Conservation (phyloP, 2,797 vertebrate species). For the Clarias laeviceps region DNA sequence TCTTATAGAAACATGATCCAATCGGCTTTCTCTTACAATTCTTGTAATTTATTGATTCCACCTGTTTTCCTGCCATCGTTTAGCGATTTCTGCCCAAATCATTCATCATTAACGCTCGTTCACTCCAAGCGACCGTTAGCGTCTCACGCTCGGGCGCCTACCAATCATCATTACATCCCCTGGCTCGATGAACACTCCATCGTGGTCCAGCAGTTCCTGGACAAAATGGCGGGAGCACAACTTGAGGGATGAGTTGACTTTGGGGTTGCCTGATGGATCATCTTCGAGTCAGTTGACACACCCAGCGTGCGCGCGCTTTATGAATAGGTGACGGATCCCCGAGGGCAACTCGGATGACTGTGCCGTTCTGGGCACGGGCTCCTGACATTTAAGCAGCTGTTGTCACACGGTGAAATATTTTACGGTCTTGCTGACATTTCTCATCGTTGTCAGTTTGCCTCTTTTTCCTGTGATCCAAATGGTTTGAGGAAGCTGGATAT, state of each 20-base stretch:
- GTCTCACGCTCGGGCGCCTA: slow-evolving; percentile 33
- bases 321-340: slow-evolving; percentile 49
- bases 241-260: slow-evolving; percentile 29
- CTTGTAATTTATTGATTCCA: neutral
- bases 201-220: slow-evolving; percentile 26
- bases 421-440: slow-evolving; percentile 63
- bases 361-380: slow-evolving; percentile 66
- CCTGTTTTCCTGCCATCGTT: neutral
- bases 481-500: slow-evolving; percentile 29
- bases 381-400: slow-evolving; percentile 77
- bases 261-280: slow-evolving; percentile 47
- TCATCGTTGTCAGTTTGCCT: slow-evolving; percentile 44
- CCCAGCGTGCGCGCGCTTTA: slow-evolving; percentile 5
- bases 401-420: slow-evolving; percentile 65
- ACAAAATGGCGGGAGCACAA: slow-evolving; percentile 23
- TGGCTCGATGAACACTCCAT: slow-evolving; percentile 1
- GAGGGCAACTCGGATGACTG: slow-evolving; percentile 62
- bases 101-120: slow-evolving; percentile 32
- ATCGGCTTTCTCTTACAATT: no score
- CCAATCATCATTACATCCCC: slow-evolving; percentile 7
- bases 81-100: slow-evolving; percentile 12
- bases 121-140: slow-evolving; percentile 11
- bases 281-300: slow-evolving; percentile 39
- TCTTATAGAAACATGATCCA: no score
- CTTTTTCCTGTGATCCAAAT: slow-evolving; percentile 25